These are phyloP conservation scores for Chamaetylas fuelleborni DNA, from an alignment of 2,113 vertebrate genomes.

Conservation along the genomic window DNA sequence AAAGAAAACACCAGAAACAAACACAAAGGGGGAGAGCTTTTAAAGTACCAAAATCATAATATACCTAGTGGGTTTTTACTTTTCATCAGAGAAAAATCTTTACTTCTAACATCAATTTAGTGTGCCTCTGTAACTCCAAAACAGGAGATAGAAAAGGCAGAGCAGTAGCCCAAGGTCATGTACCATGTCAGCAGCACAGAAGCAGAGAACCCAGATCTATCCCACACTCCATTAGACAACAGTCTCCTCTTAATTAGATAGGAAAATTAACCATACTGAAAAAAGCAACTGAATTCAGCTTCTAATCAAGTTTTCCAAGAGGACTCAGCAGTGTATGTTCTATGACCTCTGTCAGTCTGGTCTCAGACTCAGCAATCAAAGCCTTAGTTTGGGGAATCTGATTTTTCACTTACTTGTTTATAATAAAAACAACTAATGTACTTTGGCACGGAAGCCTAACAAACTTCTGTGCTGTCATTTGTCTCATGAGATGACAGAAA, in stretches of 20 bases:
- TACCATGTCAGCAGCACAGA: background rate
- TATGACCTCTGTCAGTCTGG: background rate
- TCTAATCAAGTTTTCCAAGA: background rate
- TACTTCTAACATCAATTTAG: background rate
- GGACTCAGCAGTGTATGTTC: background rate
- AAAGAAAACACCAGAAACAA: background rate
- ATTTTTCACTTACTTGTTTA: slow-evolving; percentile 5
- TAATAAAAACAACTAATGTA: background rate
- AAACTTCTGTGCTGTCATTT: background rate
- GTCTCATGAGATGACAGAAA: background rate
- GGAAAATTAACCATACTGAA: background rate
- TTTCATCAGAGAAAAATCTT: background rate
- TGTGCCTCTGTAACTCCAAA: background rate
- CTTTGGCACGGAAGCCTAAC: background rate
- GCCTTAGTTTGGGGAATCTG: background rate
- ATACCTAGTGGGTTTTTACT: background rate
- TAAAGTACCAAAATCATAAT: background rate
- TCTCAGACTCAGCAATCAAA: background rate
- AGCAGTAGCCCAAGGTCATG: slow-evolving; percentile 37
- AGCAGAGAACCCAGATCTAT: background rate
- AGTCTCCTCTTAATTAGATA: background rate
- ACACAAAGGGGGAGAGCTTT: background rate
- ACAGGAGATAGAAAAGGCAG: background rate
- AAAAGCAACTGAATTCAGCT: background rate
- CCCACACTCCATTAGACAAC: background rate